Percentiles rank a stretch among this genome's conserved stretches.
These are phyloP conservation scores for Frankliniella intonsa DNA, from an alignment of 2,888 invertebrate genomes.

Conservation along the genomic window DNA sequence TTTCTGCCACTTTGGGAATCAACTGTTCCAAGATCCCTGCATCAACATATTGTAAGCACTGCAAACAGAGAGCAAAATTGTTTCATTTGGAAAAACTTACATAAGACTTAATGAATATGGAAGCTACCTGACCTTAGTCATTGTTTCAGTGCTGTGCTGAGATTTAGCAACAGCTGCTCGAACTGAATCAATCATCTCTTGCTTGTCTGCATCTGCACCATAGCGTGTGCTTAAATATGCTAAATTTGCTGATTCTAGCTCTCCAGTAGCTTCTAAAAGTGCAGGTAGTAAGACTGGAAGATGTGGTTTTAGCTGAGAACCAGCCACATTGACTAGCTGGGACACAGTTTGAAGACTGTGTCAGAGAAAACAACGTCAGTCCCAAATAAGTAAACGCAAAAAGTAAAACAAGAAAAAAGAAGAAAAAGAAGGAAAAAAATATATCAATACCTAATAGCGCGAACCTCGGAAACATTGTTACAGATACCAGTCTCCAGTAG, in stretches of 20 bases:
- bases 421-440: neutral
- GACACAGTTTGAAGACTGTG: slow-evolving; percentile 76
- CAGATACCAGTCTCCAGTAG: slow-evolving; percentile 74
- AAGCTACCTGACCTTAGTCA: slow-evolving; percentile 61
- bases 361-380: slow-evolving; percentile 4
- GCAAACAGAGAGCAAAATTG: slow-evolving; percentile 36
- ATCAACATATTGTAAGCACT: slow-evolving; percentile 69
- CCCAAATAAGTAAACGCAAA: slow-evolving; percentile 20
- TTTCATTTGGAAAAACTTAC: neutral
- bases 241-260: slow-evolving; percentile 73
- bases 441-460: slow-evolving; percentile 61
- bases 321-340: slow-evolving; percentile 77
- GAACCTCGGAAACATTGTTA: slow-evolving; percentile 71
- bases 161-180: slow-evolving; percentile 75
- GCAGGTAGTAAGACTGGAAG: slow-evolving; percentile 76
- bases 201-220: slow-evolving; percentile 62
- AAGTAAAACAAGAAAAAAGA: neutral
- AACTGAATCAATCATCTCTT: slow-evolving; percentile 73
- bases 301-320: slow-evolving; percentile 73
- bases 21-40: slow-evolving; percentile 70
- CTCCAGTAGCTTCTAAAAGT: slow-evolving; percentile 78
- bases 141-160: slow-evolving; percentile 83
- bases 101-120: neutral
- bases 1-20: slow-evolving; percentile 74
- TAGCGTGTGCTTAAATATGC: slow-evolving; percentile 71